These are phyloP conservation scores for Synanthedon andrenaeformis DNA, from an alignment of 2,888 invertebrate genomes.

Conservation along the genomic window DNA sequence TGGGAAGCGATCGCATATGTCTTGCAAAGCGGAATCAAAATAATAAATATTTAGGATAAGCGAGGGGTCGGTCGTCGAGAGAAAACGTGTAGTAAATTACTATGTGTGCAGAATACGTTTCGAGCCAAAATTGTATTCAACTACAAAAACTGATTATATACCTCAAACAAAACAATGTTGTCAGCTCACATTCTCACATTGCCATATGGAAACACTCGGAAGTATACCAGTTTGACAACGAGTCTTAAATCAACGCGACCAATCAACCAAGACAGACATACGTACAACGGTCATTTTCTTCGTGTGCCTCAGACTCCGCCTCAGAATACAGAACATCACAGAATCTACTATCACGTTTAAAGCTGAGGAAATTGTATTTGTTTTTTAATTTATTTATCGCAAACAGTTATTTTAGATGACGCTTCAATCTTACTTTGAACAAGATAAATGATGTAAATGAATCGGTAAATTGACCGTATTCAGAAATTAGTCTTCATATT, in stretches of 20 bases:
- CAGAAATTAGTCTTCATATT: too few relatives aligned
- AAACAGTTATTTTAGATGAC: too few relatives aligned
- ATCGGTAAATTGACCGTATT: too few relatives aligned
- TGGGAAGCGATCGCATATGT: not conserved
- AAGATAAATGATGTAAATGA: too few relatives aligned
- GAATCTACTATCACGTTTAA: too few relatives aligned
- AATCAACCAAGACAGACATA: not conserved
- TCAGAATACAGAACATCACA: not conserved
- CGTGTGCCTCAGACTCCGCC: not conserved
- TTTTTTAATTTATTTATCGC: too few relatives aligned
- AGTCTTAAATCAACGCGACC: not conserved
- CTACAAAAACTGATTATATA: constrained; percentile 11
- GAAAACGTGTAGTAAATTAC: constrained; percentile 10
- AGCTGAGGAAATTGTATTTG: too few relatives aligned
- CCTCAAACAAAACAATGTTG: not conserved
- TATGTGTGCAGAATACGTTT: constrained; percentile 66
- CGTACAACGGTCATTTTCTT: not conserved
- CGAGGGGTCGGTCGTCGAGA: constrained; percentile 7
- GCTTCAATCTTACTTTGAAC: too few relatives aligned
- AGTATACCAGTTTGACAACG: constrained; percentile 7
- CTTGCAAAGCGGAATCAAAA: constrained; percentile 10
- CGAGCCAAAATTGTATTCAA: constrained; percentile 6
- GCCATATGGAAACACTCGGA: constrained; percentile 32
- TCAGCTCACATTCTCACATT: constrained; percentile 47
- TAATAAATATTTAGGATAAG: constrained; percentile 14